Conservation (phyloP, 23 tunicate species). For the Phallusia fumigata region DNA sequence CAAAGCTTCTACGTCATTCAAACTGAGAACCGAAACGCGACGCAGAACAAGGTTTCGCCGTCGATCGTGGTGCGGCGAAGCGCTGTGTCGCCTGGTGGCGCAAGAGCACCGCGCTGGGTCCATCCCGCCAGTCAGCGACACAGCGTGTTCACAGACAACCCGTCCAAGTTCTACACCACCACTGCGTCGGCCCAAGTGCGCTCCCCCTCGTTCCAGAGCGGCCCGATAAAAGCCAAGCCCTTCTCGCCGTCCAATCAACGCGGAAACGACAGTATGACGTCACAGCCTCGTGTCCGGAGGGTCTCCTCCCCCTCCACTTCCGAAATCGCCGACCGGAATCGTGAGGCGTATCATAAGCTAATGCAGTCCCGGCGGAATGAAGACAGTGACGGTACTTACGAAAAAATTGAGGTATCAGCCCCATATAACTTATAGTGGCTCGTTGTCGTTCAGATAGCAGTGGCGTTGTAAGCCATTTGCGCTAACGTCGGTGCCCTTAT, state of each 20-base stretch:
- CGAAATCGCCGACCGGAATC: conserved; percentile 48
- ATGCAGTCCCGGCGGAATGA: conserved; percentile 31
- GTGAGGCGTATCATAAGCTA: conserved; percentile 46
- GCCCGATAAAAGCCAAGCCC: conserved; percentile 15
- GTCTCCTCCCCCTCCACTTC: conserved; percentile 34
- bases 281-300: conserved; percentile 15
- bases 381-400: conserved; percentile 25
- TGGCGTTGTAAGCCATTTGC: not conserved
- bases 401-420: conserved; percentile 47
- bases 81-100: not conserved
- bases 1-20: conserved; percentile 47
- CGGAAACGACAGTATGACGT: conserved; percentile 19
- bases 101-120: not conserved
- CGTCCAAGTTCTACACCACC: conserved; percentile 18
- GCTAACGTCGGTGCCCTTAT: not conserved
- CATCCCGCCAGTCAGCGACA: conserved; percentile 33
- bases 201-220: not conserved
- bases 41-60: not conserved
- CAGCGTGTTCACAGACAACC: conserved; percentile 60
- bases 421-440: conserved; percentile 68
- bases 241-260: not conserved
- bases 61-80: not conserved
- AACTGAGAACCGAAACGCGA: not conserved
- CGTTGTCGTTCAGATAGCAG: no score
- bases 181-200: not conserved